Evolutionary conservation across 2,888 invertebrate species (phyloP), one percentile per base, ranked within the genome.

Genomic region (Epistrophe eligans): DNA sequence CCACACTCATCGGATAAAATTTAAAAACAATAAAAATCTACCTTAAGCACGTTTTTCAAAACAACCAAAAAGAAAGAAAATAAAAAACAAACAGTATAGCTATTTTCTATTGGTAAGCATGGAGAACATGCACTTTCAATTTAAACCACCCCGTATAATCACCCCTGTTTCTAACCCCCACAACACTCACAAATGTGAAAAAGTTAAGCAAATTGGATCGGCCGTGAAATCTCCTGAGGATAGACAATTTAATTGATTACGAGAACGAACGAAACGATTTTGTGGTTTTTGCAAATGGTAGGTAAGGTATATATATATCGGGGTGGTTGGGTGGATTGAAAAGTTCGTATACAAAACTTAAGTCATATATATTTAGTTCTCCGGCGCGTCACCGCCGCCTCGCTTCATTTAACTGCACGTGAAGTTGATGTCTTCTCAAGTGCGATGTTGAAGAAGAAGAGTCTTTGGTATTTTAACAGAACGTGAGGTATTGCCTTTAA

Each of bases 181-280:
- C 52, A 50, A 67, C 66, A 71, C 50, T 58, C 50, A 60, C 55
- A 73, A 45, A 32, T 57, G 52, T 52, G 50, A 50, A 85, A 85
- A 85, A 62, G 77, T 73, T 82, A 85, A 82, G 85, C 85, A 82
- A 87, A 87, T 79, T 79, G 82, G 76, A 88, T 72, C 83, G 74
- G 57, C 79, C 87, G 72, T 79, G 79, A 79, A 82, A 88, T 60
- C 79, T 79, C 71, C 60, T 67, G 38, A 67, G 79, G 79, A 88
- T 88, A 76, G 83, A 88, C 83, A 83, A 79, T 88, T 83, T 88
- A 84, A 88, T 88, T 88, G 88, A 88, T 88, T 83, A 83, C 79
- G 66, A 79, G 66, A 43, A 62, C 71, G 67, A 82, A 73, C 77
- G 58, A 71, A 82, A 60, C 58, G 70, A 79, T 71, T 79, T 79